A percentile compares a stretch with the other conserved stretches of the same genome.
phyloP scores from a whole-genome alignment of 2,888 invertebrate genomes.

The Chrysodeixis includens region DNA sequence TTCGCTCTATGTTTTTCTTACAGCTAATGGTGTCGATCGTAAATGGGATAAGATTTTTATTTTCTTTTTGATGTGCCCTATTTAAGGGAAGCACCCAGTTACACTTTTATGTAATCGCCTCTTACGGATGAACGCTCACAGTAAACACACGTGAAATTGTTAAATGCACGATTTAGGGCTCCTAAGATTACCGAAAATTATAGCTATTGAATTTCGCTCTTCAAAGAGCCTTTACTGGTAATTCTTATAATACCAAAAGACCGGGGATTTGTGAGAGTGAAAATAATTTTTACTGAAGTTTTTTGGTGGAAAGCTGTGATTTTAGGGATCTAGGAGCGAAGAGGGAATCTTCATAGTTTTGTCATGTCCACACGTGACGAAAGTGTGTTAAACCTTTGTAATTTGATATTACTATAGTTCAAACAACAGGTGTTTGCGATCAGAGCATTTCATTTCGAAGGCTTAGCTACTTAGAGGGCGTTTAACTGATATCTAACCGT shows the following conservation, averaged over 20 bases:
- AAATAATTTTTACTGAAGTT: constrained; percentile 38
- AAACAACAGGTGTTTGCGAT: neutral
- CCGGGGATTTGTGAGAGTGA: constrained; percentile 42
- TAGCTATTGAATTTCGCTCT: constrained; percentile 48
- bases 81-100: constrained; percentile 69
- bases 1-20: constrained; percentile 74
- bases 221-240: constrained; percentile 36
- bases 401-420: neutral
- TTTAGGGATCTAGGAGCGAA: constrained; percentile 21
- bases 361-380: neutral
- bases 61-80: constrained; percentile 77
- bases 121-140: constrained; percentile 62
- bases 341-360: neutral
- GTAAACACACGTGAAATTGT: constrained; percentile 64
- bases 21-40: constrained; percentile 77
- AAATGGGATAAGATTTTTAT: constrained; percentile 80
- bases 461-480: neutral
- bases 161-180: constrained; percentile 61
- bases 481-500: neutral
- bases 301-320: constrained; percentile 44
- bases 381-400: neutral
- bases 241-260: constrained; percentile 31
- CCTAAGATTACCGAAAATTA: constrained; percentile 58
- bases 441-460: neutral
- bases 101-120: constrained; percentile 69